Evolutionary conservation across 1,140 invertebrate genomes (phyloP), one percentile per base, ranked within the genome.

Genomic region (Pararge aegeria): DNA sequence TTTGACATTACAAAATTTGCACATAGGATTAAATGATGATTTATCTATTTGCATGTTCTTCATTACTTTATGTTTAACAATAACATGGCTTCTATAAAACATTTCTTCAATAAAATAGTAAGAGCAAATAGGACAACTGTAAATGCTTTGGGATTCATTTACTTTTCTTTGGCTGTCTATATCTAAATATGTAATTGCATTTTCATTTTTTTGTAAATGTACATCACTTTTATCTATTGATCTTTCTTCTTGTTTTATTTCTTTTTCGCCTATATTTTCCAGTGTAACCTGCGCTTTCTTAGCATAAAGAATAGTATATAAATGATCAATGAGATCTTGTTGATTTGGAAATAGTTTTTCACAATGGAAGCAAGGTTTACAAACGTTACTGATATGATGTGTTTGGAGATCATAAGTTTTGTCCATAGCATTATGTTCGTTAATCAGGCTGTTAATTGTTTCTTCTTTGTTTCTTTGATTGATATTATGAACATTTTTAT

Each of bases 321-420:
- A 65, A 53, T 85, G 82, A 44, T 83, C 73, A 64, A 83, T 82
- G 24, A 85, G 61, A 21, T 24, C 61, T 62, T 73, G 64, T 51
- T 70, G 64, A 18, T 62, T 66, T 51, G 59, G 20, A 75, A 82
- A 85, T 49, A 52, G 6, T 37, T 57, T 52, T 16, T 70, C 61
- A 53, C 82, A 85, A 63, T 85, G 82, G 59, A 73, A 71, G 58
- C 80, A 82, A 49, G 59, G 29, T 24, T 64, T 62, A 13, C 53
- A 9, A n/a, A n/a, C 37, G 1, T 44, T 55, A 12, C 24, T 30
- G 10, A 15, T 44, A 24, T 48, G 29, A 20, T 49, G 37, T 50
- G 20, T 56, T 56, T 58, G 18, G 40, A 46, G 6, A 19, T 52
- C 24, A 30, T 51, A 40, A 6, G 37, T 54, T 12, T 64, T 44